A percentile compares a stretch with the other conserved stretches of the same genome.
phyloP scores from a whole-genome alignment of 2,888 invertebrate species.

The Colletes collaris region DNA sequence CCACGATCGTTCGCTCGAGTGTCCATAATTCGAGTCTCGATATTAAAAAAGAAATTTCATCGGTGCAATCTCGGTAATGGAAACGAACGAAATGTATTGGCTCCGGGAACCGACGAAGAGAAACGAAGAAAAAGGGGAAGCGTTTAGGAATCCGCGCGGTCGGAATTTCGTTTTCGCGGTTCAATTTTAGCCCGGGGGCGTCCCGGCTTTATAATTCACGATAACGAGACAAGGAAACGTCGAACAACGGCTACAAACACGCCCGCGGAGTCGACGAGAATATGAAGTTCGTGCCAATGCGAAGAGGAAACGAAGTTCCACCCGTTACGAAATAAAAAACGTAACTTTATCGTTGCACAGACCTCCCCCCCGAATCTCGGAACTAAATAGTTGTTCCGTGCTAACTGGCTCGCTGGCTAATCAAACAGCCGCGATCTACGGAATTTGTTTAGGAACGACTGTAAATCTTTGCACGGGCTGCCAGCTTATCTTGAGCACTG shows the following conservation, averaged over 20 bases:
- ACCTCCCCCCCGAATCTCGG: slow-evolving; percentile 17
- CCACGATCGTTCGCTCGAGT: too few relatives aligned
- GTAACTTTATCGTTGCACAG: slow-evolving; percentile 32
- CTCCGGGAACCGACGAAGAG: not conserved
- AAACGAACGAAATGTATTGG: not conserved
- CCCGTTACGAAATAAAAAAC: slow-evolving; percentile 8
- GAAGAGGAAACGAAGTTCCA: not conserved
- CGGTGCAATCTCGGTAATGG: not conserved
- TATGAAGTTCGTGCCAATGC: not conserved
- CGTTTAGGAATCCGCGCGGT: not conserved
- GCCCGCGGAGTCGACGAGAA: slow-evolving; percentile 2
- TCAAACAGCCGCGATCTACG: slow-evolving; percentile 68
- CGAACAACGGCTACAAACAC: not conserved
- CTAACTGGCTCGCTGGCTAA: slow-evolving; percentile 46
- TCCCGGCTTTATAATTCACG: slow-evolving; percentile 11
- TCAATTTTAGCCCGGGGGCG: slow-evolving; percentile 1
- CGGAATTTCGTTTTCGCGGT: not conserved
- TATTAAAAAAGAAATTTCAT: too few relatives aligned
- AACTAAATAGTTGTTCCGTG: slow-evolving; percentile 12
- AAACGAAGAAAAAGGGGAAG: not conserved
- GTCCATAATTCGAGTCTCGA: too few relatives aligned
- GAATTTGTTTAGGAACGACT: slow-evolving; percentile 66
- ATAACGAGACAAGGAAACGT: slow-evolving; percentile 15
- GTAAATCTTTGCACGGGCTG: slow-evolving; percentile 61
- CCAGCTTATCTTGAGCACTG: slow-evolving; percentile 61